These are phyloP conservation scores for Chrysopa pallens DNA, from an alignment of 1,140 invertebrate species.

Conservation along the genomic window DNA sequence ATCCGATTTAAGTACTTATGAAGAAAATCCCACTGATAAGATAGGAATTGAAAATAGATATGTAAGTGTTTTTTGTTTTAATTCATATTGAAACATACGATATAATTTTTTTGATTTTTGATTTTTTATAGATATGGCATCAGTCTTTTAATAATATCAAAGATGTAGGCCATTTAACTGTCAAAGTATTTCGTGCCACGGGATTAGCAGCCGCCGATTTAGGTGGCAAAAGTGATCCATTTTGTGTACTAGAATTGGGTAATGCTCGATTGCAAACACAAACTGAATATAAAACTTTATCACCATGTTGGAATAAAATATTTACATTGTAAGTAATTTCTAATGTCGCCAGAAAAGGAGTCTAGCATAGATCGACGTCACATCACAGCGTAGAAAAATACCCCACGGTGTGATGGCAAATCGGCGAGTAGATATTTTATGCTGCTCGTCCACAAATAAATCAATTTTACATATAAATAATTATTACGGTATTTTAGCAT, in stretches of 20 bases:
- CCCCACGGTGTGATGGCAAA: too few species aligned
- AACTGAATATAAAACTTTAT: constrained; percentile 94
- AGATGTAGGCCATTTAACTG: constrained; percentile 75
- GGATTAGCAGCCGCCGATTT: constrained; percentile 80
- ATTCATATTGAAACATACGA: background rate
- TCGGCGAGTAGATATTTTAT: too few species aligned
- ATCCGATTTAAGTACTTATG: constrained; percentile 70
- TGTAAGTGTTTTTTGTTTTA: constrained; percentile 31
- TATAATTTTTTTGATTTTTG: background rate
- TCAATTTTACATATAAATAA: too few species aligned
- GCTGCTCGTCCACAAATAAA: too few species aligned
- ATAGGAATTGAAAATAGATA: constrained; percentile 54
- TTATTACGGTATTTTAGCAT: too few species aligned
- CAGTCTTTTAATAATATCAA: constrained; percentile 56
- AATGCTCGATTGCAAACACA: constrained; percentile 93
- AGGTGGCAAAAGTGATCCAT: constrained; percentile 90
- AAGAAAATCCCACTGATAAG: constrained; percentile 54
- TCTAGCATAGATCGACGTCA: too few species aligned
- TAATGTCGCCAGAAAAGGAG: background rate
- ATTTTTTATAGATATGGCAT: constrained; percentile 32
- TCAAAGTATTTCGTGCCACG: constrained; percentile 79
- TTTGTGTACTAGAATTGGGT: constrained; percentile 89
- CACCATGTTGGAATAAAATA: constrained; percentile 95
- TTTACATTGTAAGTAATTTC: constrained; percentile 79
- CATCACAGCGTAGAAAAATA: too few species aligned